Base-by-base conservation (phyloP, 2,113 vertebrate genomes). In the Nerophis lumbriciformis region DNA sequence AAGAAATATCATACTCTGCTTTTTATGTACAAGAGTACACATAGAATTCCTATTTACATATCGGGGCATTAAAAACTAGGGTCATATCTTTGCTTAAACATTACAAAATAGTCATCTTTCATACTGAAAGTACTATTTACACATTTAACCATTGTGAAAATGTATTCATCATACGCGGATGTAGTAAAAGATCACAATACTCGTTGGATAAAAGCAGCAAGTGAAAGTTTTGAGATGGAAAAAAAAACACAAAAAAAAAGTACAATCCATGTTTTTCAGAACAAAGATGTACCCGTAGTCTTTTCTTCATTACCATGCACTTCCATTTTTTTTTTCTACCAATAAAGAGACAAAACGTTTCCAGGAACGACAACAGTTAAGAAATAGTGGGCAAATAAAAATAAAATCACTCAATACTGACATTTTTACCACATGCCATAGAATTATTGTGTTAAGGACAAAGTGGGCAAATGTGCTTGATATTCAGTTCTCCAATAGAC, bases 51-150 rank as follows among this genome's bases (percentile, higher is more conserved):
- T 88, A 91, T 90, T 89, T 91, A 92, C 89, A 92, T 77, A 77
- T 86, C 78, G 84, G 81, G 84, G 86, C 85, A 81, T 87, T 91
- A 89, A 91, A 92, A 91, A 92, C 85, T 87, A 89, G 85, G 87
- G 79, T 80, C 80, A 80, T 85, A 85, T 90, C 81, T 88, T 85
- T 85, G 86, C 79, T 88, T 88, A 81, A 88, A 89, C 89, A 85
- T 90, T 92, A 91, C 88, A 92, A 91, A 92, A 91, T 91, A 92
- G 89, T 88, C 76, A 88, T 91, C 88, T 90, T 90, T 87, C 88
- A 88, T 90, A 87, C 82, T 84, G 87, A 92, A 91, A 90, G 84
- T 83, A 88, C 84, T 92, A 90, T 91, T 87, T 92, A 91, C 91
- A 91, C 85, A 83, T 89, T 86, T 75, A 90, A 90, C 81, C 86